phyloP scores from a whole-genome alignment of 1,140 invertebrate genomes.

The Hyposmocoma kahamanoa region DNA sequence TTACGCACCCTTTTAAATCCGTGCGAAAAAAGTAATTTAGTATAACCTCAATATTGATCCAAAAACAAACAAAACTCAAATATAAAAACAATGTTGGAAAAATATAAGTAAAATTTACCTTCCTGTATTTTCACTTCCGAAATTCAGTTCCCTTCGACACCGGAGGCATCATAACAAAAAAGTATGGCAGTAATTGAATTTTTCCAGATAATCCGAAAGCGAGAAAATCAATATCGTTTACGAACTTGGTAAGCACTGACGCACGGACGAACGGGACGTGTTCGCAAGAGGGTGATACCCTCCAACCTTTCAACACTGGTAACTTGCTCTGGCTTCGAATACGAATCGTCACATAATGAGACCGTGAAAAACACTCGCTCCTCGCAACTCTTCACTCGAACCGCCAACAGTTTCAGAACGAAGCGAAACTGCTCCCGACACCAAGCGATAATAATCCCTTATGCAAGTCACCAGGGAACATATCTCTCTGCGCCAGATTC shows the following conservation, averaged over 20 bases:
- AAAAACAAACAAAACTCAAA: too few relatives aligned
- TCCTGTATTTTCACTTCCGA: too few relatives aligned
- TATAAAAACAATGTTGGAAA: too few relatives aligned
- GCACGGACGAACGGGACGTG: slow-evolving; percentile 22
- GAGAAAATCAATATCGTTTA: background rate
- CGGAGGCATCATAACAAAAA: too few relatives aligned
- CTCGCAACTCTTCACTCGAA: slow-evolving; percentile 33
- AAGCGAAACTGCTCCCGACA: slow-evolving; percentile 20
- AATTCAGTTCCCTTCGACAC: too few relatives aligned
- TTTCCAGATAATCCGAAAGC: slow-evolving; percentile 1
- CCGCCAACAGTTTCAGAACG: slow-evolving; percentile 17
- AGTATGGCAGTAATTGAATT: background rate
- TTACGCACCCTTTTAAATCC: too few relatives aligned
- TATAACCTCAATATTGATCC: too few relatives aligned
- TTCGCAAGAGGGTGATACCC: slow-evolving; percentile 30
- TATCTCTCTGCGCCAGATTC: slow-evolving; percentile 8
- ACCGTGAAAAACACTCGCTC: slow-evolving; percentile 60
- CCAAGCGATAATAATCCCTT: slow-evolving; percentile 29
- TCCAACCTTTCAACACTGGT: slow-evolving; percentile 33
- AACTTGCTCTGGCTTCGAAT: slow-evolving; percentile 39
- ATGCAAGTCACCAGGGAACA: slow-evolving; percentile 12
- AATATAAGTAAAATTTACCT: too few relatives aligned
- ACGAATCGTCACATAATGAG: slow-evolving; percentile 60
- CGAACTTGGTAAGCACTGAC: slow-evolving; percentile 16
- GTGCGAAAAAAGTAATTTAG: too few relatives aligned